A percentile compares a stretch with the other conserved stretches of the same genome.
phyloP scores from a whole-genome alignment of 2,797 vertebrate genomes.

The Sebastes nivosus region DNA sequence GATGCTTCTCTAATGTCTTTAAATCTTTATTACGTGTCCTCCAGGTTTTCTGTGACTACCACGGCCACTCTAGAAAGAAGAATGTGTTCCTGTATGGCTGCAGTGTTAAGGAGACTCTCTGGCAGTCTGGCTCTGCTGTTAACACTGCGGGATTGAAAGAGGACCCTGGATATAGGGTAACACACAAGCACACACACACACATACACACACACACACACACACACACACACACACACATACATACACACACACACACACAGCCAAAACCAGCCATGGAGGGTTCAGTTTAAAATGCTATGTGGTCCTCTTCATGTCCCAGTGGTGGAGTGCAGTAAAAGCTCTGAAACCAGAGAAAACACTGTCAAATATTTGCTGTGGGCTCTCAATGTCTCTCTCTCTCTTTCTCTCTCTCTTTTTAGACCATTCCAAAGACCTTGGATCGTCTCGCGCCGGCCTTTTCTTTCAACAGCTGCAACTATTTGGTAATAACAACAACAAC shows the following conservation, averaged over 20 bases:
- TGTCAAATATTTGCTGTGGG: not conserved
- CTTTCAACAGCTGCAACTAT: conserved; percentile 93
- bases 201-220: not conserved
- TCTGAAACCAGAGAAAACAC: not conserved
- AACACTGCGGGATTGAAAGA: conserved; percentile 82
- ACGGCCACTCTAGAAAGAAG: conserved; percentile 94
- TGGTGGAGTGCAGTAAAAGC: not conserved
- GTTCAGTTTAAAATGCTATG: not conserved
- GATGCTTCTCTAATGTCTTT: not conserved
- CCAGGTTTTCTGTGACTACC: conserved; percentile 96
- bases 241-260: conserved; percentile 1
- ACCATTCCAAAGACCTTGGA: conserved; percentile 92
- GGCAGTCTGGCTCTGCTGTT: conserved; percentile 87
- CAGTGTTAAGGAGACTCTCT: conserved; percentile 93
- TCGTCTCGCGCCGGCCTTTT: conserved; percentile 90
- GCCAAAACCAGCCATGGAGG: not conserved
- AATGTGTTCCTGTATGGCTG: conserved; percentile 95
- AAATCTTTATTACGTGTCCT: not conserved
- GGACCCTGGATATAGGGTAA: conserved; percentile 90
- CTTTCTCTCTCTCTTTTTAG: conserved; percentile 63
- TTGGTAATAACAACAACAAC: conserved; percentile 77
- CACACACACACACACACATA: not conserved
- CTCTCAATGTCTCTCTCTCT: not conserved
- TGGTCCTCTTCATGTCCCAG: not conserved
- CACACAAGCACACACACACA: conserved; percentile 9